Evolutionary conservation across 2,888 invertebrate species (phyloP).

Genomic region (Nomada hirtipes): DNA sequence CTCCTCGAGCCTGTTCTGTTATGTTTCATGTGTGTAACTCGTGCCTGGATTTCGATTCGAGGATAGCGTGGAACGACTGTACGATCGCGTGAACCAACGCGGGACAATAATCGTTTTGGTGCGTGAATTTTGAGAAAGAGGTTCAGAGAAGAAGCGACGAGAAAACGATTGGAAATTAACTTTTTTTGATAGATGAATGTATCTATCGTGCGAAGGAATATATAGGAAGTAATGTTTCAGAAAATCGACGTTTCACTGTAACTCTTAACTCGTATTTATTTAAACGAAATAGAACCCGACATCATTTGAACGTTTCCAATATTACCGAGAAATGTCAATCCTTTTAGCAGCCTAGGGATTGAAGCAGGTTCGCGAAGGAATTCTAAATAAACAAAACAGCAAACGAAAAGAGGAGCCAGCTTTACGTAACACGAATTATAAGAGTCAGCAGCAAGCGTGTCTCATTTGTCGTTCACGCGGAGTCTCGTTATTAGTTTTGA

Average conservation of each 20-base stretch:
- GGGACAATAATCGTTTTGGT: no score
- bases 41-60: conserved; percentile 44
- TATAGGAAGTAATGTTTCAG: no score
- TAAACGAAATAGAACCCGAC: no score
- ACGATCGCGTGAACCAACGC: no score
- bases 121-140: no score
- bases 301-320: no score
- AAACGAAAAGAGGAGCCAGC: neutral
- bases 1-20: conserved; percentile 35
- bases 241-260: no score
- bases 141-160: neutral
- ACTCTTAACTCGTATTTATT: no score
- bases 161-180: no score
- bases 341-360: neutral
- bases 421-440: conserved; percentile 15
- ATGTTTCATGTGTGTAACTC: conserved; percentile 49
- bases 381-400: neutral
- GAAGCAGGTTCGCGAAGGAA: neutral
- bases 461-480: conserved; percentile 27
- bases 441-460: neutral
- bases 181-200: no score
- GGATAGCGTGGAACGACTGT: neutral
- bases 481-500: conserved; percentile 42
- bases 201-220: no score
- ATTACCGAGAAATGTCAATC: no score